phyloP scores from a whole-genome alignment of 1,140 invertebrate genomes.

The Trichogramma pretiosum region DNA sequence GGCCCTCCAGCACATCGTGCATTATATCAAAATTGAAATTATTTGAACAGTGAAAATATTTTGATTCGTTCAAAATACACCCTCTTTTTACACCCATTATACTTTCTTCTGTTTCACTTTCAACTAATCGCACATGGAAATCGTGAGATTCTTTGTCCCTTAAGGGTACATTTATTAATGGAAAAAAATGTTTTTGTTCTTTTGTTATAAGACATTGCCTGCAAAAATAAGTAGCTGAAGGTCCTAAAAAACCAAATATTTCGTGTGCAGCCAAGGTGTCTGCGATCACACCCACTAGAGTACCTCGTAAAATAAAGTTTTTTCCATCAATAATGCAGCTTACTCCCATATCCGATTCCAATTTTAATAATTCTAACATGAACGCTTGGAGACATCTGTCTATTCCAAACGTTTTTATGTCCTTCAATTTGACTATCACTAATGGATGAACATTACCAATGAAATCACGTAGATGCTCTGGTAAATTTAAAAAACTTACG shows the following conservation, averaged over 20 bases:
- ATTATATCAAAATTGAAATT: constrained; percentile 10
- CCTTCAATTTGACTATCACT: background rate
- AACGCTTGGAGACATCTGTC: constrained; percentile 5
- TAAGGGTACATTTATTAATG: background rate
- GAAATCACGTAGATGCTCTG: background rate
- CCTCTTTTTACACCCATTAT: constrained; percentile 1
- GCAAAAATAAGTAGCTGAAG: constrained; percentile 13
- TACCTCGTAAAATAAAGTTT: background rate
- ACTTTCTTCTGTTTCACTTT: background rate
- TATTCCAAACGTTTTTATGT: constrained; percentile 13
- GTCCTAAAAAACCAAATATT: constrained; percentile 6
- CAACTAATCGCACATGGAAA: background rate
- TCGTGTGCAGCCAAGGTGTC: constrained; percentile 11
- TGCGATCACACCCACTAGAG: background rate
- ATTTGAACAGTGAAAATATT: constrained; percentile 9
- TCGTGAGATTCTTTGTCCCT: too few species aligned
- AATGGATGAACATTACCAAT: constrained; percentile 2
- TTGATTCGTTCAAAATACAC: background rate
- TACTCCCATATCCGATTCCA: constrained; percentile 10
- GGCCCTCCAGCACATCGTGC: constrained; percentile 9
- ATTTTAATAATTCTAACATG: constrained; percentile 1
- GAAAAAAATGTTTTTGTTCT: background rate
- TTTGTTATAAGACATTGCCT: constrained; percentile 1
- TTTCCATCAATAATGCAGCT: background rate
- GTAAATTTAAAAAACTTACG: constrained; percentile 7